A percentile compares a stretch with the other conserved stretches of the same genome.
These are phyloP conservation scores for Oreortyx pictus DNA, from an alignment of 2,797 vertebrate genomes.

Conservation along the genomic window DNA sequence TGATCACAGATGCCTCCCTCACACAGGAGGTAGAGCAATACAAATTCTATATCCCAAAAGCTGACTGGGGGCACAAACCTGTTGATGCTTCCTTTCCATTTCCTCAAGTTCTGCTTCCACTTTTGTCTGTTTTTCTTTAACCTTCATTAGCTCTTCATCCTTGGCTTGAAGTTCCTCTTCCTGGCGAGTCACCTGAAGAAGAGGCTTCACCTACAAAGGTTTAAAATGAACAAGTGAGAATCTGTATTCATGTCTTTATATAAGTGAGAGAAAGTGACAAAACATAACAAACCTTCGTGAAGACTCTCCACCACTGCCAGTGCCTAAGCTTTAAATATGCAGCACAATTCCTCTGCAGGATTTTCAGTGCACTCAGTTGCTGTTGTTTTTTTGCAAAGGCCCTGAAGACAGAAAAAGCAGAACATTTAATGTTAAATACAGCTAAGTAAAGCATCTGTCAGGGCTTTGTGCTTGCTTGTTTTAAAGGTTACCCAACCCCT, in stretches of 20 bases:
- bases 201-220: slow-evolving; percentile 90
- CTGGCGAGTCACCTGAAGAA: slow-evolving; percentile 96
- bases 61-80: slow-evolving; percentile 79
- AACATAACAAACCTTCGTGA: slow-evolving; percentile 88
- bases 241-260: not conserved
- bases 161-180: slow-evolving; percentile 97
- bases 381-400: slow-evolving; percentile 98
- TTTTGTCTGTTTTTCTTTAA: slow-evolving; percentile 94
- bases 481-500: not conserved
- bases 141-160: slow-evolving; percentile 95
- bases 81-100: slow-evolving; percentile 96
- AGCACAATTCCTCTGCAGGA: slow-evolving; percentile 96
- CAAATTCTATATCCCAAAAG: not conserved
- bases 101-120: slow-evolving; percentile 94
- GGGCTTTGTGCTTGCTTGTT: not conserved
- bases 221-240: not conserved
- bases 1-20: not conserved
- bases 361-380: slow-evolving; percentile 94
- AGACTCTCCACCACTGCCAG: slow-evolving; percentile 99
- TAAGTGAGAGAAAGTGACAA: not conserved
- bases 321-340: slow-evolving; percentile 95
- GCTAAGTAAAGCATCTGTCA: not conserved
- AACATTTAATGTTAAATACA: not conserved
- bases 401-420: slow-evolving; percentile 72
- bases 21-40: not conserved